Evolutionary conservation across 2,888 invertebrate genomes (phyloP).

Genomic region (Euplagia quadripunctaria): DNA sequence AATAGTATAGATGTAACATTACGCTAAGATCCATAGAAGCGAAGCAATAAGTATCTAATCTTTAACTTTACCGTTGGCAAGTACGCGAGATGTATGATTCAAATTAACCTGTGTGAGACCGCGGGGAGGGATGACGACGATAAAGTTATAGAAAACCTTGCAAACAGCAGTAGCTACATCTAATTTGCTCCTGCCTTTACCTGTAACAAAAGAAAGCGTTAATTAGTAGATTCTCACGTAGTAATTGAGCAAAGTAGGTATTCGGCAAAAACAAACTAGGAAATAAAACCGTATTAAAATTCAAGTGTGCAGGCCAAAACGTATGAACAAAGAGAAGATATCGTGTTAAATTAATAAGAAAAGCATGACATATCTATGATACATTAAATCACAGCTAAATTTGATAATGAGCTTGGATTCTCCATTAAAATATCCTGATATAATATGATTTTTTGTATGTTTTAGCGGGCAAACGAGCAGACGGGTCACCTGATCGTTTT

Average conservation of each 20-base stretch:
- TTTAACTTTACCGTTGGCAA: no score
- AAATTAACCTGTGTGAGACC: background rate
- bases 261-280: background rate
- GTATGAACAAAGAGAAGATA: background rate
- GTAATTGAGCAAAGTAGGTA: background rate
- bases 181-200: slow-evolving; percentile 21
- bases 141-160: background rate
- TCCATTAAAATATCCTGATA: background rate
- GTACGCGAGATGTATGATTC: background rate
- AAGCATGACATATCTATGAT: background rate
- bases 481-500: background rate
- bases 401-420: background rate
- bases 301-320: background rate
- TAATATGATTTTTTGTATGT: no score
- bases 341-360: no score
- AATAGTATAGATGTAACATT: no score
- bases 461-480: no score
- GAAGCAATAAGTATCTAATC: no score
- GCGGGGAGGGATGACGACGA: background rate
- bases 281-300: background rate
- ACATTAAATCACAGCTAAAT: background rate
- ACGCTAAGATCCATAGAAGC: no score
- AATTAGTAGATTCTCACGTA: background rate
- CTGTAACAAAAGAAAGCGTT: slow-evolving; percentile 37
- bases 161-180: background rate